Conservation (phyloP, 2,888 invertebrate genomes). For the Sipha maydis region DNA sequence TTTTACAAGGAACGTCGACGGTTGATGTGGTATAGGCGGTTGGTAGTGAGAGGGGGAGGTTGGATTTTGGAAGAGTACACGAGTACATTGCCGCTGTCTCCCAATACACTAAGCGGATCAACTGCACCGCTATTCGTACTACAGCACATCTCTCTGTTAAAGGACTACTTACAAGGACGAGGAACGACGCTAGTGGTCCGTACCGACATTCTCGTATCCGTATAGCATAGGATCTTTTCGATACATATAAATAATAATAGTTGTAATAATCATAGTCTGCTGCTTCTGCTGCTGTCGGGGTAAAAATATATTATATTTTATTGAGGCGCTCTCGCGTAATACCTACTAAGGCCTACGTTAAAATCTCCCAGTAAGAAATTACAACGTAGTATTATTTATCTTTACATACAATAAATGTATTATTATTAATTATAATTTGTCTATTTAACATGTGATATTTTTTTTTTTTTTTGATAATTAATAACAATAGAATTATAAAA, state of each 20-base stretch:
- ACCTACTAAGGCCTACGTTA: not conserved
- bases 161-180: not conserved
- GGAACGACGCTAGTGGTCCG: not conserved
- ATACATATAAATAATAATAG: not conserved
- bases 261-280: not conserved
- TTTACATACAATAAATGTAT: no score
- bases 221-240: not conserved
- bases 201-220: not conserved
- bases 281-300: not conserved
- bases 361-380: not conserved
- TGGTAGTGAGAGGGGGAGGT: not conserved
- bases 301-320: not conserved
- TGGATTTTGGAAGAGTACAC: constrained; percentile 51
- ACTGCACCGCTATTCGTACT: constrained; percentile 10
- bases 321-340: not conserved
- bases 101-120: constrained; percentile 62
- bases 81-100: constrained; percentile 48
- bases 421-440: no score
- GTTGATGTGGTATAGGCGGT: constrained; percentile 5
- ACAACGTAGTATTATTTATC: no score
- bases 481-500: no score
- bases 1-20: constrained; percentile 51
- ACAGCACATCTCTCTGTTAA: not conserved
- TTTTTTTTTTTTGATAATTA: no score
- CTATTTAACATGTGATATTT: no score